Evolutionary conservation across 2,888 invertebrate species (phyloP).

Genomic region (Mechanitis messenoides): DNA sequence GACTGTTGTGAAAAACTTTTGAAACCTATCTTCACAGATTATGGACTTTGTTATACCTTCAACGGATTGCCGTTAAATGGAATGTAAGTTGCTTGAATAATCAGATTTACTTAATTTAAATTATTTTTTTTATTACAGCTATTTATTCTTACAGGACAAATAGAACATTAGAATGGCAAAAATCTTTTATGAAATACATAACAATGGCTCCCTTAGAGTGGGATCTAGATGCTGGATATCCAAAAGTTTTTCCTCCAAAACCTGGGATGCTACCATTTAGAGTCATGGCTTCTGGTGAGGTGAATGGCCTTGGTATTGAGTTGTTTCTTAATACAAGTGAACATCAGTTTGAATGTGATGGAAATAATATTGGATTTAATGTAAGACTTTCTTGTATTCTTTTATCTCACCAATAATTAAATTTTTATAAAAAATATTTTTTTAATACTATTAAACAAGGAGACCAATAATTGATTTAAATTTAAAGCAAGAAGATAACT

Average conservation of each 20-base stretch:
- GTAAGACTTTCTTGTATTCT: conserved; percentile 38
- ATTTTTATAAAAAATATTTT: no score
- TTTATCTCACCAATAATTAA: no score
- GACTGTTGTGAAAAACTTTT: conserved; percentile 61
- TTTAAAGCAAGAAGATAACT: no score
- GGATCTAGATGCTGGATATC: conserved; percentile 61
- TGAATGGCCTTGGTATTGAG: conserved; percentile 61
- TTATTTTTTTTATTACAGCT: conserved; percentile 6
- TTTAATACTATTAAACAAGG: no score
- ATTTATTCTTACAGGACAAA: conserved; percentile 47
- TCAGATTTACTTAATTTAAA: background rate
- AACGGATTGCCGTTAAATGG: conserved; percentile 64
- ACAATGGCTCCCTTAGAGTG: conserved; percentile 43
- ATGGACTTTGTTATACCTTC: conserved; percentile 66
- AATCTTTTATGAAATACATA: conserved; percentile 42
- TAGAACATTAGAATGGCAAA: conserved; percentile 55
- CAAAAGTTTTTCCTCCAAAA: conserved; percentile 56
- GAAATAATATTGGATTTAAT: conserved; percentile 63
- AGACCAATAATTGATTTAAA: no score
- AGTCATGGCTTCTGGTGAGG: conserved; percentile 63
- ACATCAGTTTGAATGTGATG: conserved; percentile 63
- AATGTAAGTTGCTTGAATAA: conserved; percentile 41
- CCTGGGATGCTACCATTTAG: conserved; percentile 50
- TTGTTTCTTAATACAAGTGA: conserved; percentile 63
- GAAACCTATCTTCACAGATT: conserved; percentile 61